phyloP scores from a whole-genome alignment of 2,797 vertebrate species.

The Malurus splendens region DNA sequence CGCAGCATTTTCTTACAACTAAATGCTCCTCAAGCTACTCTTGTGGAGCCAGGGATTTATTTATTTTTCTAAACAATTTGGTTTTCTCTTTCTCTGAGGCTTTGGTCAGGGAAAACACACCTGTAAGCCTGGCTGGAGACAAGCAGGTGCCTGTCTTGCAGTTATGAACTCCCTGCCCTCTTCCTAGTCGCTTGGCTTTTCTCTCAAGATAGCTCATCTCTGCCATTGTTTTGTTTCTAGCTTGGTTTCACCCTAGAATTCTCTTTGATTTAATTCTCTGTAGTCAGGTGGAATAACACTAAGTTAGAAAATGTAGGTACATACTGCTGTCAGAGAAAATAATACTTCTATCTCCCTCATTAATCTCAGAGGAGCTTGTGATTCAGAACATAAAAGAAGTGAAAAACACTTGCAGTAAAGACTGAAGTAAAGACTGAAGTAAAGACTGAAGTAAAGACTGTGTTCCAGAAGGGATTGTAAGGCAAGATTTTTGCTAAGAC shows the following conservation, averaged over 20 bases:
- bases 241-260: background rate
- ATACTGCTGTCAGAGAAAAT: background rate
- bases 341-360: background rate
- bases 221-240: background rate
- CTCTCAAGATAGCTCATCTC: background rate
- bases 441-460: background rate
- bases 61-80: background rate
- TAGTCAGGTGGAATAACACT: background rate
- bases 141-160: background rate
- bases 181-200: background rate
- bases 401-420: background rate
- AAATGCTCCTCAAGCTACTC: background rate
- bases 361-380: constrained; percentile 11
- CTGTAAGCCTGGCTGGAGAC: background rate
- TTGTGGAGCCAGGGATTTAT: background rate
- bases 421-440: background rate
- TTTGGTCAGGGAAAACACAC: background rate
- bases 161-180: background rate
- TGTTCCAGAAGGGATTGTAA: background rate
- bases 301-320: constrained; percentile 12
- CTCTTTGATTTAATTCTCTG: constrained; percentile 22
- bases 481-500: background rate
- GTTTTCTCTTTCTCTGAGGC: background rate
- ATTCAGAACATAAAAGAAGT: background rate
- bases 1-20: background rate